Evolutionary conservation across 2,113 vertebrate genomes (phyloP), one percentile per base, ranked within the genome.

Genomic region (Corapipo altera): DNA sequence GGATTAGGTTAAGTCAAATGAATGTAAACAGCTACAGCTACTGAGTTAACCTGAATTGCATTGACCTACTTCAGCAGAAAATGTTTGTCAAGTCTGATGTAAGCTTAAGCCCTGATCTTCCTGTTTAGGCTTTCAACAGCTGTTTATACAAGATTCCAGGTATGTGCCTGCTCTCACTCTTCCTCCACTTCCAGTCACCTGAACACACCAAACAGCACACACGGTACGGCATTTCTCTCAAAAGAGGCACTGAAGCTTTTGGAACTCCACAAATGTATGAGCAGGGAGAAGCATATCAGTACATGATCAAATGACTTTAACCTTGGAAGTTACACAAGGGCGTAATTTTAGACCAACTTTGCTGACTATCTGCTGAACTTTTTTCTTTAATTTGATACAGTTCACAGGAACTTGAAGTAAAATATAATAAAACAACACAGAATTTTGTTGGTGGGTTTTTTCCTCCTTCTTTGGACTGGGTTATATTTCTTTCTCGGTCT

Each of bases 21-120:
- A 93, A 95, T 87, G 89, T 93, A 92, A 93, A 95, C 94, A 95
- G 48, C 89, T 67, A 91, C 73, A 92, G 87, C 89, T 95, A 89
- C 83, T 92, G 73, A 96, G 84, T 95, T 95, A 95, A 89, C 95
- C 93, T 91, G 94, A 95, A 93, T 91, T 95, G 70, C 76, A 92
- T 92, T 96, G 93, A 97, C 96, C 94, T 96, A 96, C 93, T 95
- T 93, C 55, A 80, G 94, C 80, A 96, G 80, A 96, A 93, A 97
- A 89, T 52, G 55, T 96, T 97, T 95, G 86, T 84, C 61, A 86
- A 86, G 91, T 85, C 73, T 92, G 93, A 93, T 85, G 84, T 71
- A 93, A 91, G 43, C 73, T 81, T 93, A 84, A 91, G 24, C 72
- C 64, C 48, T 77, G 76, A 88, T 84, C 67, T 71, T 90, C 58